These are phyloP conservation scores for Austrolebias charrua DNA, from an alignment of 2,797 vertebrate species.

Conservation along the genomic window DNA sequence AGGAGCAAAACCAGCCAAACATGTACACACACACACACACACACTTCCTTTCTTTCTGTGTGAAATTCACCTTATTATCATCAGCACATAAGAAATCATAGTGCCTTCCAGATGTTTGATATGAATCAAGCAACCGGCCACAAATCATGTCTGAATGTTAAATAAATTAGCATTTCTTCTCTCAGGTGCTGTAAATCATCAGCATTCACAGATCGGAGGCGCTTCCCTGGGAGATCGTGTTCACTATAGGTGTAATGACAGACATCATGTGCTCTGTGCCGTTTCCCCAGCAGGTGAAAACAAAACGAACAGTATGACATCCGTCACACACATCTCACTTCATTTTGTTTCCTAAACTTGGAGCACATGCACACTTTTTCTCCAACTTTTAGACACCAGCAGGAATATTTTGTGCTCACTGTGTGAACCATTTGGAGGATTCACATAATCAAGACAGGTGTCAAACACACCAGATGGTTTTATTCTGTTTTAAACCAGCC, in stretches of 20 bases:
- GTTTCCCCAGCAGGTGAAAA: constrained; percentile 50
- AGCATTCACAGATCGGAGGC: constrained; percentile 41
- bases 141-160: constrained; percentile 70
- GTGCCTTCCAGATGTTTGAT: constrained; percentile 77
- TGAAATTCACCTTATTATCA: constrained; percentile 70
- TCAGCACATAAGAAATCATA: constrained; percentile 66
- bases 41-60: constrained; percentile 42
- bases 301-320: constrained; percentile 49
- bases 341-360: constrained; percentile 26
- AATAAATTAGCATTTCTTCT: constrained; percentile 66
- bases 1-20: constrained; percentile 58
- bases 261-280: constrained; percentile 26
- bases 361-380: constrained; percentile 13
- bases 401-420: constrained; percentile 1
- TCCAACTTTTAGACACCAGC: background rate
- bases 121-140: constrained; percentile 71
- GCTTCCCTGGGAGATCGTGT: constrained; percentile 49
- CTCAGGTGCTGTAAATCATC: constrained; percentile 61
- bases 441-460: background rate
- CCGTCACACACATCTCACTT: constrained; percentile 37
- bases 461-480: constrained; percentile 14
- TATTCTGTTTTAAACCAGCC: constrained; percentile 1
- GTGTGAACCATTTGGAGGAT: constrained; percentile 8
- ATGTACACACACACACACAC: constrained; percentile 20
- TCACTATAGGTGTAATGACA: constrained; percentile 47